A percentile compares a stretch with the other conserved stretches of the same genome.
These are phyloP conservation scores for Acholoe squamosa DNA, from an alignment of 2,888 invertebrate genomes.

Conservation along the genomic window DNA sequence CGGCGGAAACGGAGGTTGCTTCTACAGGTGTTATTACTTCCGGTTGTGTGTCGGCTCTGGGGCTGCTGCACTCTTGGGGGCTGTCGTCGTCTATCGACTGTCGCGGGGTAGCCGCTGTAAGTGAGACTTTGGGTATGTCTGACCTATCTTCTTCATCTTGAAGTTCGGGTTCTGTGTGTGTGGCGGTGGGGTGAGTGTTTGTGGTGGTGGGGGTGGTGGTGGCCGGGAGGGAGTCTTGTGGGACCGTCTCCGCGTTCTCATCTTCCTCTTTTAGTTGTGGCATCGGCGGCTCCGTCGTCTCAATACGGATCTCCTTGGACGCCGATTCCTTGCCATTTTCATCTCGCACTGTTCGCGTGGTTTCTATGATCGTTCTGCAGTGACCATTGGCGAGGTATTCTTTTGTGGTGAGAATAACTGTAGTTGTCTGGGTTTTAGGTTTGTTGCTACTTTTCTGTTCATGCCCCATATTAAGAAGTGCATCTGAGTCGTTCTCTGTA, in stretches of 20 bases:
- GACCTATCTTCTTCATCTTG: background rate
- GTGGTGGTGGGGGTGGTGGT: slow-evolving; percentile 10
- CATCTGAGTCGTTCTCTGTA: background rate
- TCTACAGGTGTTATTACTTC: background rate
- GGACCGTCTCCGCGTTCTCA: background rate
- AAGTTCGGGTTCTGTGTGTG: background rate
- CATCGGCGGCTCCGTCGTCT: slow-evolving; percentile 55
- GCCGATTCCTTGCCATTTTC: slow-evolving; percentile 37
- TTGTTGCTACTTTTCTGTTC: slow-evolving; percentile 2
- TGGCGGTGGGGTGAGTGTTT: background rate
- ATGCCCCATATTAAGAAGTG: background rate
- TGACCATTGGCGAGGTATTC: slow-evolving; percentile 52
- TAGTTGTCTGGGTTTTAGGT: background rate
- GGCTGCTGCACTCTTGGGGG: background rate
- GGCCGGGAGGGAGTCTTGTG: background rate
- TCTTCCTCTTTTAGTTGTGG: slow-evolving; percentile 53
- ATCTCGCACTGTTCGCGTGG: slow-evolving; percentile 41
- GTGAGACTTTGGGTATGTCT: background rate
- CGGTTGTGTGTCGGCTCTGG: background rate
- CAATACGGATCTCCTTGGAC: background rate
- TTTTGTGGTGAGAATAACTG: slow-evolving; percentile 41
- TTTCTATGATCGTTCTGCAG: slow-evolving; percentile 38
- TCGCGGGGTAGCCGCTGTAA: background rate
- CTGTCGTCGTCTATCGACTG: background rate
- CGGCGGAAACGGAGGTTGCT: background rate